Base-by-base conservation (phyloP, 2,888 invertebrate genomes). In the Eledona agricola region DNA sequence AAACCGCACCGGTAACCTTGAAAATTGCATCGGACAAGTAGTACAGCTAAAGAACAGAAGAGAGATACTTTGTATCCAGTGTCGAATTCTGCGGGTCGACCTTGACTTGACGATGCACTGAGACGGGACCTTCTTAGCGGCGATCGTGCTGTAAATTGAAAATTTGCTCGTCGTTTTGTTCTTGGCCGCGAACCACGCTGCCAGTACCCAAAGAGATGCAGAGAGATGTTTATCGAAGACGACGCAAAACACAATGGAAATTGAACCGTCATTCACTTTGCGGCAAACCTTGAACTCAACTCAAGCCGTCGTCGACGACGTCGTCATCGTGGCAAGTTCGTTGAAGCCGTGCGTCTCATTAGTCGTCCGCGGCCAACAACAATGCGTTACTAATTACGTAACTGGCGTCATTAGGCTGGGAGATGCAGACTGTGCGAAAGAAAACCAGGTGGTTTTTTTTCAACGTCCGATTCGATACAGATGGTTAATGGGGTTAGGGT, bases 341-440 rank as follows among this genome's bases (percentile, higher is more conserved):
- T 34, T 23, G 17, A 50, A 40, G 31, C 29, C 47, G 19, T 23
- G 29, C 38, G 42, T 42, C 51, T 51, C 43, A 51, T 50, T 50
- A 40, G 50, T 31, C 29, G 47, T 47, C 40, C 34, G 51, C 40
- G 40, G 42, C 49, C 51, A 29, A 51, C 54, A 60, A 57, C 58
- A 58, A 59, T 58, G 57, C 60, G 57, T 57, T 59, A 53, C 58
- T 58, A 58, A 60, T 60, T 60, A 58, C 38, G 51, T 57, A 60
- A 60, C 51, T 52, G 55, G 31, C 38, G 38, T 22, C 19, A 45
- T 31, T 28, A 32, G 9, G 17, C 7, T 2, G n/a, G 19, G 32
- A 22, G 43, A 43, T 16, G 22, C 32, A 32, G 31, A 43, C 19
- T 42, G 7, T 6, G 29, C 19, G 3, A 29, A 23, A 38, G 25